Base-by-base conservation (phyloP, 2,888 invertebrate genomes). In the Prenolepis imparis region DNA sequence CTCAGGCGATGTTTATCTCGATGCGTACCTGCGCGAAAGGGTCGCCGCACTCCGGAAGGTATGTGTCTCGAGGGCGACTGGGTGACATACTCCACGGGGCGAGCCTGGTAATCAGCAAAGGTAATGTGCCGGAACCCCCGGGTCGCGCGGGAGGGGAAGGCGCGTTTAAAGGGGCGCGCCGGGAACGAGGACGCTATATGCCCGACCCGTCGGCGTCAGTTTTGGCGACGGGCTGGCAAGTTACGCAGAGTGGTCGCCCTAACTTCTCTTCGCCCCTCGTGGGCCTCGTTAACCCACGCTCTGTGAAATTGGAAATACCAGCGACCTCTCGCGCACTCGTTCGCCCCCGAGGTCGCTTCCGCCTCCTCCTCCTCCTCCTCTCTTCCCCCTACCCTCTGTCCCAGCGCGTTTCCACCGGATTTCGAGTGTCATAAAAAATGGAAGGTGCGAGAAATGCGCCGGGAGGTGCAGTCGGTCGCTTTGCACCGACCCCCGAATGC, bases 261-360 rank as follows among this genome's bases (percentile, higher is more conserved):
- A 88, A 90, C 91, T 91, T 91, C 88, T 80, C 78, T 85, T 82
- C 91, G 90, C 88, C 93, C 93, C 94, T 92, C 93, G 55, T 77
- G 94, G 93, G 94, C 89, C 94, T 94, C 94, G 94, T 94, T 94
- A 94, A 94, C 94, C 93, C 94, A 94, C 93, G 94, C 93, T 93
- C 94, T 94, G 94, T 94, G 94, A 94, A 94, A 94, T 94, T 94
- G 94, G 94, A 94, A 94, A 94, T 94, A 93, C 93, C 92, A 91
- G 90, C 89, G 90, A 88, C 84, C 81, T 81, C 68, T 80, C 70
- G 36, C 59, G 55, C 32, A 63, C 59, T 52, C 84, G 57, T 28
- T 59, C 55, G 28, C 68, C 68, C 68, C 39, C 39, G 75, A 67
- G 63, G 44, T 82, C 83, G 66, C 36, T 28, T 28, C n/a, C n/a